Base-by-base conservation (phyloP, 2,888 invertebrate genomes). In the Thymelicus sylvestris region DNA sequence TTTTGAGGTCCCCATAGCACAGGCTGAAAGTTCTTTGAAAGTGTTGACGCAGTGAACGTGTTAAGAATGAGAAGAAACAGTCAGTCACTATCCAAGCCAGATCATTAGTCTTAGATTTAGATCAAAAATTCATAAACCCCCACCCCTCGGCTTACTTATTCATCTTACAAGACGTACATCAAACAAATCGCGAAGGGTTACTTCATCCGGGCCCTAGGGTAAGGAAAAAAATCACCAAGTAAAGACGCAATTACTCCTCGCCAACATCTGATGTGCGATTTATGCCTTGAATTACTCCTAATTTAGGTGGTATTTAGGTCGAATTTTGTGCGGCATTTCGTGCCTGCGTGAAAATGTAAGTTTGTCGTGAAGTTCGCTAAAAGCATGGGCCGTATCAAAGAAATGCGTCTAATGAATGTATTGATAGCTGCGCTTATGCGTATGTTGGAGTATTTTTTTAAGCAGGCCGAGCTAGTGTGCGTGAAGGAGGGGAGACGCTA, bases 331-430 rank as follows among this genome's bases (percentile, higher is more conserved):
- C 74, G 75, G 19, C 70, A 66, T 38, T 10, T 38, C 72, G 72
- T 63, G 55, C 39, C 72, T 64, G 57, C 72, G 84, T 75, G 70
- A 38, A 84, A 75, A 75, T 60, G 69, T 77, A 81, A 77, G 66
- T 72, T 81, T 81, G 89, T 82, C 68, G 73, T 76, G 76, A 75
- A 80, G 83, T 83, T 81, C 79, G 90, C 91, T 92, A 91, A 92
- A 93, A 92, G 92, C 91, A 81, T 80, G 81, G 77, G 85, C 83
- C 80, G 86, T 90, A 86, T 92, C 92, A 93, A 93, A 93, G 92
- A 92, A 93, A 92, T 90, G 86, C 90, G 85, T 92, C 92, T 93
- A 92, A 93, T 91, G 92, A 93, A 88, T 90, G 88, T 91, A 93
- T 93, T 92, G 92, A 91, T 92, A 90, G 89, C 87, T 88, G 77